Conservation (phyloP, 2,888 invertebrate genomes). For the Volucella inflata region DNA sequence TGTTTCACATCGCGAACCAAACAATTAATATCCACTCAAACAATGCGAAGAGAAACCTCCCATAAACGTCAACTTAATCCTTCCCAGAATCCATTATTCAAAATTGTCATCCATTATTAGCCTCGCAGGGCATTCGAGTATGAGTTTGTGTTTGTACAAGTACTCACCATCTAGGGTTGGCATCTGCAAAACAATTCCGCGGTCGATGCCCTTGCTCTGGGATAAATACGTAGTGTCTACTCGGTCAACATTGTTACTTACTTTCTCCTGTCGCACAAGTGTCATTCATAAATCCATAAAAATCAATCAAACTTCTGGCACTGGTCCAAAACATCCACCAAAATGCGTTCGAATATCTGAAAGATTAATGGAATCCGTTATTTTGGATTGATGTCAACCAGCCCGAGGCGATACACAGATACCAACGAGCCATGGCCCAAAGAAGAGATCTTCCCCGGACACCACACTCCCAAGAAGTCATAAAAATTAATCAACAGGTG, state of each 20-base stretch:
- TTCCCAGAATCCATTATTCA: constrained; percentile 68
- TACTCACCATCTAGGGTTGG: constrained; percentile 25
- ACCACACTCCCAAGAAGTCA: constrained; percentile 40
- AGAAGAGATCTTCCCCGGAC: not conserved
- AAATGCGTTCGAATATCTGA: constrained; percentile 5
- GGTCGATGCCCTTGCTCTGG: not conserved
- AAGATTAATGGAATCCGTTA: constrained; percentile 63
- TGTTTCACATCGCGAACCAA: not conserved
- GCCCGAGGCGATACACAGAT: not conserved
- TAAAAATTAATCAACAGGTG: constrained; percentile 64
- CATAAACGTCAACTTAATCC: constrained; percentile 68
- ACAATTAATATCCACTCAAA: constrained; percentile 38
- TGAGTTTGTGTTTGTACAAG: not conserved
- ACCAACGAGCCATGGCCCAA: not conserved
- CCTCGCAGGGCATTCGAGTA: constrained; percentile 18
- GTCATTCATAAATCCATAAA: constrained; percentile 69
- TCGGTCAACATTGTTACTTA: constrained; percentile 39
- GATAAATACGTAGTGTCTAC: not conserved
- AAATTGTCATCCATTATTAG: constrained; percentile 60
- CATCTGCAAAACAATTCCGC: constrained; percentile 43
- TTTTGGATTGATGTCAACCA: constrained; percentile 39
- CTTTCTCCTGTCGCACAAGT: constrained; percentile 42
- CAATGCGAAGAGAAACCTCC: constrained; percentile 41
- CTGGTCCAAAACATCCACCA: not conserved
- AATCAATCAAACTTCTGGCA: constrained; percentile 55